Base-by-base conservation (phyloP, 2,888 invertebrate genomes). In the Caradrina kadenii region DNA sequence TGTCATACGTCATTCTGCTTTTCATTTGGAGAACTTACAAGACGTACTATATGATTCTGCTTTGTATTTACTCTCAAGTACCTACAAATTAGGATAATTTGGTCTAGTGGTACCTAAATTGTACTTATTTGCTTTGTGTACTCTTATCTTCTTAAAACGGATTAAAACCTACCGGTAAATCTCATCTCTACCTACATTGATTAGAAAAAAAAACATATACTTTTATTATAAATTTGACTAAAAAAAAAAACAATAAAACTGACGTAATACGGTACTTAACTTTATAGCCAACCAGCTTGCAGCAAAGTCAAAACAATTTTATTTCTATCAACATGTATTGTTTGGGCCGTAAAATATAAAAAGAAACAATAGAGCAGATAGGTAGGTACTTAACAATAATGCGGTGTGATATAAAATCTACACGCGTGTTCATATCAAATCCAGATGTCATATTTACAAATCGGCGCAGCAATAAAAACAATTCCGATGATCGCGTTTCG, bases 401-500 rank as follows among this genome's bases (percentile, higher is more conserved):
- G 39, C 21, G n/a, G 26, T 58, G 39, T 35, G 52, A 61, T 62
- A 68, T 58, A 67, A 69, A 62, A 63, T 21, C 26, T 73, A 53
- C 59, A 61, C 61, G 39, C 61, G 70, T 54, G 64, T 26, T 48
- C 49, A 45, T 52, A 72, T 54, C 71, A 52, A 55, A 74, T 69
- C 79, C 79, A 81, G 80, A 80, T 80, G 81, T 77, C 82, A 84
- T 81, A 79, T 85, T 82, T 81, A 82, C 83, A 80, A 85, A 82
- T 84, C 78, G 73, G 49, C 72, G 50, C 69, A 74, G 66, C 80
- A 77, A 68, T 86, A 87, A 88, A 89, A 88, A 88, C 85, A 83
- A 87, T 87, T 84, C 78, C 66, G 73, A 84, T 81, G 84, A 89
- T 87, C 81, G 80, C 76, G 79, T 82, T 90, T 90, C 87, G 76